Evolutionary conservation across 2,113 vertebrate genomes (phyloP).

Genomic region (Cricetomys ansorgei): DNA sequence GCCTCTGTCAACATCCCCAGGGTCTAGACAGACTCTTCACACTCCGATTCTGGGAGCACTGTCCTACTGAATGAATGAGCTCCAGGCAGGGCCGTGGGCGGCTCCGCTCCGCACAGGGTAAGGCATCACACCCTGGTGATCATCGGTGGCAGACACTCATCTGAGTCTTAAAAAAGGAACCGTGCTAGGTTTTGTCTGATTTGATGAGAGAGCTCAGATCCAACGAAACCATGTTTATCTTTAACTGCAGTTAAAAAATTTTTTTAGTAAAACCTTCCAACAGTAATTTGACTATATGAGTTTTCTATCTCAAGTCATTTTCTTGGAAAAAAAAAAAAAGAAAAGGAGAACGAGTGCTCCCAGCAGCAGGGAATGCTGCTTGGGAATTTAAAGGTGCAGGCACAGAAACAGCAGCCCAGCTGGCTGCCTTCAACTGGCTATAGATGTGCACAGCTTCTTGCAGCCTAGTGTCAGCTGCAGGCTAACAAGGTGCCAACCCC

Average conservation of each 20-base stretch:
- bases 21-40: neutral
- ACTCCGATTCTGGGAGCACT: neutral
- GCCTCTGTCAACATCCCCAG: neutral
- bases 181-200: slow-evolving; percentile 61
- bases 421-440: neutral
- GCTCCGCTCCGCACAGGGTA: neutral
- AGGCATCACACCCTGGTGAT: neutral
- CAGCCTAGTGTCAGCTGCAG: neutral
- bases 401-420: neutral
- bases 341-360: neutral
- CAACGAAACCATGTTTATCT: slow-evolving; percentile 68
- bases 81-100: neutral
- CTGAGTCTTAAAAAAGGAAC: slow-evolving; percentile 59
- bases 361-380: slow-evolving; percentile 18
- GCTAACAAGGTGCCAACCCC: neutral
- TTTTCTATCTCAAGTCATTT: slow-evolving; percentile 69
- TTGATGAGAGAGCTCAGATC: slow-evolving; percentile 68
- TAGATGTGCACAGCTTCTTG: neutral
- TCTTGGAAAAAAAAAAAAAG: slow-evolving; percentile 40
- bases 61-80: neutral
- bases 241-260: slow-evolving; percentile 60
- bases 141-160: slow-evolving; percentile 4
- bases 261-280: slow-evolving; percentile 65
- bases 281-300: slow-evolving; percentile 60
- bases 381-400: slow-evolving; percentile 71